Evolutionary conservation across 2,888 invertebrate genomes (phyloP).

Genomic region (Rosalia funebris): DNA sequence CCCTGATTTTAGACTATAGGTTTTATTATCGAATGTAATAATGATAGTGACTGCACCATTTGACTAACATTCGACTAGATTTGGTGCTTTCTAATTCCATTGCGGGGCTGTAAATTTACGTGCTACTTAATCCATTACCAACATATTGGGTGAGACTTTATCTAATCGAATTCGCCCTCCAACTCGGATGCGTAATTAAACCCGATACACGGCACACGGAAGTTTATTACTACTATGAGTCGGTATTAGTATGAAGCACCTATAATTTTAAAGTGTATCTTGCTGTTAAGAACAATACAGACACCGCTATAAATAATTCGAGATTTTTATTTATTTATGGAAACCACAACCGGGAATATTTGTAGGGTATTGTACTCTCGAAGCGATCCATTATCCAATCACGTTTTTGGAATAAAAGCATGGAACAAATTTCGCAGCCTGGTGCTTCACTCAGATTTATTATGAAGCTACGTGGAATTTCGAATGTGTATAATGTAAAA

Average conservation of each 20-base stretch:
- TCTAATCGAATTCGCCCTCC: too few species aligned
- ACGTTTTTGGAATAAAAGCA: neutral
- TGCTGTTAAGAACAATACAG: neutral
- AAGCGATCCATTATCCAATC: conserved; percentile 1
- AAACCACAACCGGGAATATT: neutral
- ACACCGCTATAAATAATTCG: neutral
- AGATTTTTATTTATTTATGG: neutral
- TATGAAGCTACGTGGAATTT: neutral
- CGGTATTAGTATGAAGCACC: neutral
- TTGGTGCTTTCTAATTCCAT: too few species aligned
- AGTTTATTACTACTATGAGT: too few species aligned
- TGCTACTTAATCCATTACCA: too few species aligned
- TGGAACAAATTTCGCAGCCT: neutral
- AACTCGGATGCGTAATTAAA: too few species aligned
- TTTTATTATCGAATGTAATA: too few species aligned
- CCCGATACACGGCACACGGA: too few species aligned
- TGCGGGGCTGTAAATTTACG: too few species aligned
- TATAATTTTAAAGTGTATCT: neutral
- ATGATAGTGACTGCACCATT: too few species aligned
- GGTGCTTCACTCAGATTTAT: neutral
- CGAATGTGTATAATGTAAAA: neutral
- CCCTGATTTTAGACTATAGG: too few species aligned
- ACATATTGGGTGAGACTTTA: too few species aligned
- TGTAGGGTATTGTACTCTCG: neutral
- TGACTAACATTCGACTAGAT: too few species aligned